Evolutionary conservation across 2,113 vertebrate genomes (phyloP), one percentile per base, ranked within the genome.

Genomic region (Hippotragus niger): DNA sequence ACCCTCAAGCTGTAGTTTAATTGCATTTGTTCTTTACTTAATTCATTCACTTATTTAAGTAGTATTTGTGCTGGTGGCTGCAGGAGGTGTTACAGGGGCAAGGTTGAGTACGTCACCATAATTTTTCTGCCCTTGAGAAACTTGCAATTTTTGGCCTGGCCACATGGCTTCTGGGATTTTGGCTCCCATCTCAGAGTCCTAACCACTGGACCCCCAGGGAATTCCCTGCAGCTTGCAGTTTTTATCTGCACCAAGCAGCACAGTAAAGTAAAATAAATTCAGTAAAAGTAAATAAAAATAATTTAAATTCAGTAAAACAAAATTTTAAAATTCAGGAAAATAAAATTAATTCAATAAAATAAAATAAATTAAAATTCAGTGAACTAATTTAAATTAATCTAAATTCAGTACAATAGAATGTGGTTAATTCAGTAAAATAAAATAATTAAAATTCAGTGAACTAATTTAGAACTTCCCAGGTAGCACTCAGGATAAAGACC

Each of bases 41-140:
- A 67, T 15, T 27, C 21, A 45, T 47, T 84, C 25, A n/a, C 36
- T 55, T 40, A 16, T 81, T 36, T 29, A 29, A 17, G 27, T 33
- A 11, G 43, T 10, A 6, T 15, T 2, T 2, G 9, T 12, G 36
- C 57, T 23, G 29, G 74, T 4, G 33, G 8, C 15, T 4, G 2
- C 12, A 7, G 55, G 8, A 7, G 19, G 40, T 29, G 47, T n/a
- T 13, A 5, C 17, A 5, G 16, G 57, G 5, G 71, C 1, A 9
- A 15, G 0, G 2, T 1, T 7, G 53, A 15, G 2, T 8, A 14
- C 8, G 19, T 31, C 15, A 2, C 52, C n/a, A 9, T 0, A 11
- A 2, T 6, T 47, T 85, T 53, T 45, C 82, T 80, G 87, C 50
- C 36, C 43, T 3, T 1, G 0, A 19, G 43, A 4, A 29, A 21